Evolutionary conservation across 1,140 invertebrate genomes (phyloP).

Genomic region (Diuraphis noxia): DNA sequence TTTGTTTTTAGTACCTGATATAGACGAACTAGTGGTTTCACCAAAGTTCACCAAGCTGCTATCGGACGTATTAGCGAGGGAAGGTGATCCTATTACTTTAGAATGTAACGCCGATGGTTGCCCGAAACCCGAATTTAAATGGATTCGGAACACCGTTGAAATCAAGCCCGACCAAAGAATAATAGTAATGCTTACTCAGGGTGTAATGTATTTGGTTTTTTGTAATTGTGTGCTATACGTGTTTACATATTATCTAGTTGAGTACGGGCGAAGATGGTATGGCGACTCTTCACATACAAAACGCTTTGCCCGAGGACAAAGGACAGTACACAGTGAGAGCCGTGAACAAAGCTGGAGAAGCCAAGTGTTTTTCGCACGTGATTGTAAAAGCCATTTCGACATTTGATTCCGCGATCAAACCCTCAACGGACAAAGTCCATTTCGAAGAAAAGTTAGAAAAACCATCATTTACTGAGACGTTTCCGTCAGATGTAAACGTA

Average conservation of each 20-base stretch:
- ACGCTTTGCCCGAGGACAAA: conserved; percentile 67
- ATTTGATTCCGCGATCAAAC: conserved; percentile 34
- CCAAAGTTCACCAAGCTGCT: conserved; percentile 75
- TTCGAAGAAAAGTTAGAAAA: conserved; percentile 66
- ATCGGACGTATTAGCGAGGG: conserved; percentile 68
- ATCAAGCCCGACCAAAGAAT: conserved; percentile 65
- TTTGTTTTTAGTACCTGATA: neutral
- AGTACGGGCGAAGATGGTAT: conserved; percentile 63
- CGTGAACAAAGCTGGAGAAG: conserved; percentile 72
- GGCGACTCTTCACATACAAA: conserved; percentile 66
- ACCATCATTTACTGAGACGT: conserved; percentile 70
- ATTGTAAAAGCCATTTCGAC: conserved; percentile 67
- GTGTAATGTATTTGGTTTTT: neutral
- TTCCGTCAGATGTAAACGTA: conserved; percentile 64
- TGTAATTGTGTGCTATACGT: neutral
- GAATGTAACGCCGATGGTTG: conserved; percentile 74
- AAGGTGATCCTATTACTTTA: conserved; percentile 73
- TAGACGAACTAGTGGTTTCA: conserved; percentile 55
- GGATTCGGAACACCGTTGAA: conserved; percentile 74
- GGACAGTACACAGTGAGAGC: conserved; percentile 79
- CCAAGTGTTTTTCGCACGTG: conserved; percentile 77
- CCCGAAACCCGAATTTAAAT: conserved; percentile 71
- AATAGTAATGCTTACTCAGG: neutral
- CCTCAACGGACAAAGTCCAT: conserved; percentile 58
- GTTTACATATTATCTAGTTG: neutral